Percentiles rank a stretch among this genome's conserved stretches.
Conservation (phyloP, 2,797 vertebrate species). For the Decapterus maruadsi region DNA sequence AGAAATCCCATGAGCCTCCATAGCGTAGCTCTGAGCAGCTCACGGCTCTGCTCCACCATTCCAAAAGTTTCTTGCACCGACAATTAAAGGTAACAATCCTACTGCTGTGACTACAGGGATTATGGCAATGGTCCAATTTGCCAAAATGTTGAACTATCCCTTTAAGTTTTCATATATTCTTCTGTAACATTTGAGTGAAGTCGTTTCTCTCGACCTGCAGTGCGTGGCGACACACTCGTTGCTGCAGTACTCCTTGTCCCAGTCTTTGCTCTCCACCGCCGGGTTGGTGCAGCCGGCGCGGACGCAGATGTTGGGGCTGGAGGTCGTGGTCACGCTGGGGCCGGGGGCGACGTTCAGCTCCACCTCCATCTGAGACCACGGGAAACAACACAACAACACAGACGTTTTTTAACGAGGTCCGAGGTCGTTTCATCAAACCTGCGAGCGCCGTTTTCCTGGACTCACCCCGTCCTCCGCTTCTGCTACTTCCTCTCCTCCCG, state of each 20-base stretch:
- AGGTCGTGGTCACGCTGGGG: conserved; percentile 51
- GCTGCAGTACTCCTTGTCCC: conserved; percentile 95
- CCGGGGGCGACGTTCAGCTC: conserved; percentile 88
- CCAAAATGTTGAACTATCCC: too few species aligned
- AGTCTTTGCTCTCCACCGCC: conserved; percentile 90
- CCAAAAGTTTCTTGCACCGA: too few species aligned
- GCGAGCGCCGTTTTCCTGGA: neutral
- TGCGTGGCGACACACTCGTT: conserved; percentile 94
- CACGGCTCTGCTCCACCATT: too few species aligned
- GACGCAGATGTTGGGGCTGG: conserved; percentile 85
- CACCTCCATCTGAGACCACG: conserved; percentile 88
- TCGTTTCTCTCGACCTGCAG: conserved; percentile 88
- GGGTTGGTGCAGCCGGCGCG: conserved; percentile 91
- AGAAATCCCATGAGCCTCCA: too few species aligned
- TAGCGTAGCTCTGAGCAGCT: too few species aligned
- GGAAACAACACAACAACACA: neutral
- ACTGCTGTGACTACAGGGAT: too few species aligned
- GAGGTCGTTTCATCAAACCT: too few species aligned
- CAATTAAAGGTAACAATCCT: too few species aligned
- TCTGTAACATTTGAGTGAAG: too few species aligned
- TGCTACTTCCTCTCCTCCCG: conserved; percentile 60
- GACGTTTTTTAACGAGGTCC: too few species aligned
- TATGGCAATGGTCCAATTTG: too few species aligned
- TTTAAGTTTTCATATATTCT: too few species aligned
- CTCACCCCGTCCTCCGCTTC: conserved; percentile 79